Base-by-base conservation (phyloP, 1,140 invertebrate species). In the Ruditapes philippinarum region DNA sequence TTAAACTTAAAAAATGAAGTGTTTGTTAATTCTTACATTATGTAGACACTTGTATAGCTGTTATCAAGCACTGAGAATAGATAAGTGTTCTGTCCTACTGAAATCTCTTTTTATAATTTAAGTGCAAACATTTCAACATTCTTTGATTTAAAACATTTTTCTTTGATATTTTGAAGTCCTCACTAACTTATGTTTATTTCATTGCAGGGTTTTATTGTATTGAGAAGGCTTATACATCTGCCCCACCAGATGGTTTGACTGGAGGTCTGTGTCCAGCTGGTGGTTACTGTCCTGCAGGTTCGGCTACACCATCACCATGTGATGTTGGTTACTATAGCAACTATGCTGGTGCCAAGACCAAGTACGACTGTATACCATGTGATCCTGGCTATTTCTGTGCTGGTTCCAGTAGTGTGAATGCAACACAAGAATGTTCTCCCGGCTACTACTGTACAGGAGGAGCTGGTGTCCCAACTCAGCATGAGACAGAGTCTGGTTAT, bases 361-460 rank as follows among this genome's bases (percentile, higher is more conserved):
- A 92, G 40, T 92, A 85, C 80, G 94, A 95, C 81, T 95, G 95
- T 89, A 94, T 95, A 40, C 94, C 95, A 0, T 95, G 94, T 91
- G 94, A 95, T 38, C 95, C 95, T 19, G 95, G 95, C 14, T 94
- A 80, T 70, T 95, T 87, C 88, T 95, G 95, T 91, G 93, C 95
- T 42, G 95, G 95, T 1, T 95, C 94, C 12, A 94, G 93, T 83
- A 94, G 94, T 91, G 92, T 92, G 19, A 91, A 91, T 33, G 94
- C 94, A n/a, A 92, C 94, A 2, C 74, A 90, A 3, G 65, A 92
- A 33, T 95, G 95, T 92, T 85, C 94, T 1, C 82, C 95, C 62
- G 95, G 95, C 25, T 95, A 94, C 81, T 95, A 93, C 81, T 95
- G 95, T 78, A 94, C 92, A 17, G 95, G 95, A 42, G 95, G 95